Evolutionary conservation across 2,797 vertebrate genomes (phyloP), one percentile per base, ranked within the genome.

Genomic region (Myioborus miniatus): DNA sequence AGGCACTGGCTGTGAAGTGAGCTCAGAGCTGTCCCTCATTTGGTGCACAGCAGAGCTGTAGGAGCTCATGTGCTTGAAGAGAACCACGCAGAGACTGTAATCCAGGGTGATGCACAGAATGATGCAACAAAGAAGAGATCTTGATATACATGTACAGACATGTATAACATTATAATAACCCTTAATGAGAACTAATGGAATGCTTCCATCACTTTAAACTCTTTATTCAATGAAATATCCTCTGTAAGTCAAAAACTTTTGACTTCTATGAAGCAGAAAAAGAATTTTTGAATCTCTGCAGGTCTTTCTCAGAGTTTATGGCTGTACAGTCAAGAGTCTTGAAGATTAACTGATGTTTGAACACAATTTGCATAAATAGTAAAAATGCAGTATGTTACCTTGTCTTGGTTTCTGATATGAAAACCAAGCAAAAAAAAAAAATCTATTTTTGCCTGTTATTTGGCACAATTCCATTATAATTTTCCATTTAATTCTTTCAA

Each of bases 401-500:
- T 50, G 43, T 86, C 60, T 72, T 83, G 53, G 64, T 65, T 89
- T 85, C 37, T 52, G 15, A 47, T 69, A 75, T 8, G 21, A 39
- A 89, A 95, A 47, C 43, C 26, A 83, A 72, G n/a, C 5, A 89
- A 79, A 93, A 60, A 81, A n/a, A n/a, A 81, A 37, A 37, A 76
- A 49, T 52, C 56, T 90, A 30, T 79, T 91, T 92, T 15, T 87
- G 36, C 36, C 56, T 65, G 20, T 55, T 71, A 39, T 69, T 87
- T 85, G 64, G 68, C 77, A 90, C 12, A 64, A 77, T 49, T 85
- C 36, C 47, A 63, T 94, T 91, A 37, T 26, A 1, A 23, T 82
- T 87, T 94, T 95, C 58, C 18, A 86, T 83, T 96, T 81, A 58
- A 87, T 86, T 96, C 69, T 93, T 93, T 88, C 43, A 90, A 46